Percentiles rank a stretch among this genome's conserved stretches.
These are phyloP conservation scores for Axinella damicornis DNA, from an alignment of 37 sponge, comb jelly and placozoan species.

Conservation along the genomic window DNA sequence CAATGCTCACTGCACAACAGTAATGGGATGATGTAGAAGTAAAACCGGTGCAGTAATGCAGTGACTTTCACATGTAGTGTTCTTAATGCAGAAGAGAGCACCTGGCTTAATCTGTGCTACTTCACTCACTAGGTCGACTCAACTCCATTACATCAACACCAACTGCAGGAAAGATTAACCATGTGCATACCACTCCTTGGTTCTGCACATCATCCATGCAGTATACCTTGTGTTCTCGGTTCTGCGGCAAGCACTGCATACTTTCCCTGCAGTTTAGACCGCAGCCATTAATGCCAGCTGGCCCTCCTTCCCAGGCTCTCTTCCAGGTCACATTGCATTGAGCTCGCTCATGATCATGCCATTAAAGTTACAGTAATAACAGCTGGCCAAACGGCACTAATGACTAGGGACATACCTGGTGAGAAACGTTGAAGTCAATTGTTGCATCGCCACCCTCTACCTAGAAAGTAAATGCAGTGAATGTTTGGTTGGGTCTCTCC, in stretches of 20 bases:
- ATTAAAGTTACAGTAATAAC: no score
- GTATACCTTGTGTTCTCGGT: slow-evolving; percentile 16
- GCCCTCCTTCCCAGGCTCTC: no score
- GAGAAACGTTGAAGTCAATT: slow-evolving; percentile 83
- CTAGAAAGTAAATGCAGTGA: background rate
- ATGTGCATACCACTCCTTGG: background rate
- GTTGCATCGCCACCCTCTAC: background rate
- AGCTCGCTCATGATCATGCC: no score
- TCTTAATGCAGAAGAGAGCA: no score
- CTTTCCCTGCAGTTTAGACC: slow-evolving; percentile 23
- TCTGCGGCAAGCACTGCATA: slow-evolving; percentile 62
- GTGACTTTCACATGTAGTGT: no score
- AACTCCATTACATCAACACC: slow-evolving; percentile 92
- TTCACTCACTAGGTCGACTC: slow-evolving; percentile 57
- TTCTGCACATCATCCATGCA: no score
- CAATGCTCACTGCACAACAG: no score
- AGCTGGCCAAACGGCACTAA: background rate
- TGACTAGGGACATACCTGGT: slow-evolving; percentile 50
- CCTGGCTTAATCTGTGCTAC: background rate
- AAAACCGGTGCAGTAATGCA: no score
- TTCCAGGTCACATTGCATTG: no score
- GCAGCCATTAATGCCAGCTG: background rate
- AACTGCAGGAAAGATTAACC: slow-evolving; percentile 39
- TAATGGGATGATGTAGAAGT: no score
- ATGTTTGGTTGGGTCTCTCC: background rate